phyloP scores from a whole-genome alignment of 1,140 invertebrate species.

The Acromyrmex echinatior region DNA sequence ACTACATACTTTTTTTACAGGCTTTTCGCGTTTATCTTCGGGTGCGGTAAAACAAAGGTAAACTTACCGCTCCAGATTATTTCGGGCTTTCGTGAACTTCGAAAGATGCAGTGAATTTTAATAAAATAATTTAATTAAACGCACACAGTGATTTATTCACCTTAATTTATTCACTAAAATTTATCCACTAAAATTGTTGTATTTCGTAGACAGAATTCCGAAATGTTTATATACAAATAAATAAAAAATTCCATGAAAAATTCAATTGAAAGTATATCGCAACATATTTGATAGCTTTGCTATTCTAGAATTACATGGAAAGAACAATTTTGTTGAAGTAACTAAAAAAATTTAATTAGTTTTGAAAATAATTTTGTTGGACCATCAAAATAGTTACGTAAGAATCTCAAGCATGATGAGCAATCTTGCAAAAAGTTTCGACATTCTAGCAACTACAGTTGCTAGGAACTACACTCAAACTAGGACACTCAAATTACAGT shows the following conservation, averaged over 20 bases:
- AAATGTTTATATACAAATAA: not conserved
- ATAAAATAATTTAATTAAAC: slow-evolving; percentile 35
- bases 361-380: too few species aligned
- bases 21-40: slow-evolving; percentile 57
- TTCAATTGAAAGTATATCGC: not conserved
- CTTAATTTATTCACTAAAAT: not conserved
- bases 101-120: not conserved
- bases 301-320: not conserved
- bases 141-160: not conserved
- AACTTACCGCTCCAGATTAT: slow-evolving; percentile 7
- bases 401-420: too few species aligned
- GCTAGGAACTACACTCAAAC: too few species aligned
- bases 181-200: not conserved
- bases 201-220: not conserved
- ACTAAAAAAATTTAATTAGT: too few species aligned
- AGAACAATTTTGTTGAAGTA: too few species aligned
- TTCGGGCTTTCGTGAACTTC: not conserved
- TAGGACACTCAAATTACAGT: too few species aligned
- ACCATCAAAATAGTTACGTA: too few species aligned
- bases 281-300: not conserved
- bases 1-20: slow-evolving; percentile 68
- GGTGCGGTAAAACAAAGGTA: slow-evolving; percentile 31
- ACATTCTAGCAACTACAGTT: too few species aligned
- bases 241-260: not conserved
- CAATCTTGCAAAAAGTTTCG: too few species aligned